Conservation (phyloP, 2,888 invertebrate species). For the Asteroscopus sphinx region DNA sequence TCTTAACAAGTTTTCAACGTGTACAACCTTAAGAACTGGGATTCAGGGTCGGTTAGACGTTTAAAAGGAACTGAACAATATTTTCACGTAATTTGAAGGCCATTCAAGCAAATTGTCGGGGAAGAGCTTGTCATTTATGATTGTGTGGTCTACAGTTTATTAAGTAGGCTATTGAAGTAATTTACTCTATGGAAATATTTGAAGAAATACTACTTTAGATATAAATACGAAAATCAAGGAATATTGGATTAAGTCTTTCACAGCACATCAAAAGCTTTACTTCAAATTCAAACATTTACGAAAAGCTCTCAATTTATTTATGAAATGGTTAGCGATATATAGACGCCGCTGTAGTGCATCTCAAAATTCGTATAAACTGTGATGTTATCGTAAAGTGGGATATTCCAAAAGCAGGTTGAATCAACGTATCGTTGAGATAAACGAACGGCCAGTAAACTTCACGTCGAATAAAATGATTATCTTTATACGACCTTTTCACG, state of each 20-base stretch:
- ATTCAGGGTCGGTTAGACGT: slow-evolving; percentile 48
- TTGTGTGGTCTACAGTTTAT: slow-evolving; percentile 32
- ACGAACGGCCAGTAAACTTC: slow-evolving; percentile 57
- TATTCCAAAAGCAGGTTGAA: slow-evolving; percentile 45
- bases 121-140: slow-evolving; percentile 42
- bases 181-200: slow-evolving; percentile 15
- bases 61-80: slow-evolving; percentile 45
- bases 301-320: slow-evolving; percentile 20
- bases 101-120: slow-evolving; percentile 33
- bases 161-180: slow-evolving; percentile 33
- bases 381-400: slow-evolving; percentile 47
- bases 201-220: slow-evolving; percentile 1
- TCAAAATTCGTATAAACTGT: slow-evolving; percentile 37
- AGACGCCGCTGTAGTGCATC: slow-evolving; percentile 6
- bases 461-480: slow-evolving; percentile 65
- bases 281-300: background rate
- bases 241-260: background rate
- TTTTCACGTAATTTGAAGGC: slow-evolving; percentile 40
- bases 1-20: slow-evolving; percentile 50
- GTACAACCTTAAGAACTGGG: slow-evolving; percentile 34
- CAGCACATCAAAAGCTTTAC: background rate
- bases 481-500: slow-evolving; percentile 68
- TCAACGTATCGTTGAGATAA: slow-evolving; percentile 59
- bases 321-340: slow-evolving; percentile 26
- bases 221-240: background rate